These are phyloP conservation scores for Steatornis caripensis DNA, from an alignment of 2,113 vertebrate species.

Conservation along the genomic window DNA sequence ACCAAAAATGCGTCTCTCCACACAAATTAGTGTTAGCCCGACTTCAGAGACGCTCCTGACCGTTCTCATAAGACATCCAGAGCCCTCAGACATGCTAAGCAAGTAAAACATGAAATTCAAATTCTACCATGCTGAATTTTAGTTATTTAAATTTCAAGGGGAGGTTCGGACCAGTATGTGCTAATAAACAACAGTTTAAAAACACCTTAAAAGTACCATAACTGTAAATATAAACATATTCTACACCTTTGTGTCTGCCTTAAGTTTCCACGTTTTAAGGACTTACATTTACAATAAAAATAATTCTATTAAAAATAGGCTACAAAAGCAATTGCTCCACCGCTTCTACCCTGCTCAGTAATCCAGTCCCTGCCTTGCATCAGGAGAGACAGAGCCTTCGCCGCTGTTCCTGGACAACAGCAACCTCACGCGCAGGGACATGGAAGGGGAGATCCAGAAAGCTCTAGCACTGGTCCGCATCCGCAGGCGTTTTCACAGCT, in stretches of 20 bases:
- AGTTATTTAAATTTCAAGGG: background rate
- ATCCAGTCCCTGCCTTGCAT: background rate
- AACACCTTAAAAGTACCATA: background rate
- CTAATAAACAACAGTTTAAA: background rate
- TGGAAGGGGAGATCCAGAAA: no score
- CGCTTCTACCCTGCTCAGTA: background rate
- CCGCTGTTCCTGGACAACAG: background rate
- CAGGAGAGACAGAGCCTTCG: background rate
- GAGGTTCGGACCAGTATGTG: background rate
- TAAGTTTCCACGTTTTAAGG: background rate
- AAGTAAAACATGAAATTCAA: background rate
- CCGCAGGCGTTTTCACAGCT: background rate
- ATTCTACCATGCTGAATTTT: background rate
- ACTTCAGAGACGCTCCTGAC: background rate
- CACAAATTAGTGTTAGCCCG: background rate
- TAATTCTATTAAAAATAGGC: background rate
- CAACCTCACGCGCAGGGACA: background rate
- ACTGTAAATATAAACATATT: background rate
- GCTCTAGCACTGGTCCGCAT: no score
- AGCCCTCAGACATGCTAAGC: background rate
- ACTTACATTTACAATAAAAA: background rate
- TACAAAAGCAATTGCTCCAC: background rate
- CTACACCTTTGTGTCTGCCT: background rate
- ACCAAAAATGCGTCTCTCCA: background rate
- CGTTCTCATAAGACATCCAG: no score